Evolutionary conservation across 2,797 vertebrate species (phyloP).

Genomic region (Hoplostethus atlanticus): DNA sequence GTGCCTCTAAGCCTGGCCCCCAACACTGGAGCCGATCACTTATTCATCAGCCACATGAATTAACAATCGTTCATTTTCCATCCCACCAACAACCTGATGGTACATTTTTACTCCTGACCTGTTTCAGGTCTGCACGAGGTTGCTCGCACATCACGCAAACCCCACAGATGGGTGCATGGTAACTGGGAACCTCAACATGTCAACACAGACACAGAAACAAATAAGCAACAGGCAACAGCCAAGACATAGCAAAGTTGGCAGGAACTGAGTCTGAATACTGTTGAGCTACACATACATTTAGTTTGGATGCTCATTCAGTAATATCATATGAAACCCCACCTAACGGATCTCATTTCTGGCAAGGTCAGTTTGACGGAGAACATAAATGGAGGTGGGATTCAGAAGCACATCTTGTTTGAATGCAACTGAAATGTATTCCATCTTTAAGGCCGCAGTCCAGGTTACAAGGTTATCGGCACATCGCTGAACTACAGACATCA

Average conservation of each 20-base stretch:
- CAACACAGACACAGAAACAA: slow-evolving; percentile 5
- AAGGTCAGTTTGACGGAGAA: background rate
- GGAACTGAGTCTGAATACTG: background rate
- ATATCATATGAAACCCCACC: background rate
- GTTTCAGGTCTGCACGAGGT: slow-evolving; percentile 51
- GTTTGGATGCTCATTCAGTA: background rate
- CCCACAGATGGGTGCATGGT: slow-evolving; percentile 8
- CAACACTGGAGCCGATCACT: slow-evolving; percentile 69
- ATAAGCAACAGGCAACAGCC: slow-evolving; percentile 19
- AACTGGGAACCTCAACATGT: slow-evolving; percentile 20
- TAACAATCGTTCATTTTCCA: slow-evolving; percentile 78
- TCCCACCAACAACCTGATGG: slow-evolving; percentile 73
- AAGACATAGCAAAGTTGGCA: background rate
- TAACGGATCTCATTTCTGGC: background rate
- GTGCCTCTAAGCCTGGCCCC: slow-evolving; percentile 74
- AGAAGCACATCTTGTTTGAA: background rate
- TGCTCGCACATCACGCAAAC: slow-evolving; percentile 44
- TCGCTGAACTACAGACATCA: slow-evolving; percentile 1
- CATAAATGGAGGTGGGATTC: background rate
- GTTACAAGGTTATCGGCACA: slow-evolving; percentile 13
- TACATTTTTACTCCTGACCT: slow-evolving; percentile 67
- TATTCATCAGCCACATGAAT: slow-evolving; percentile 81
- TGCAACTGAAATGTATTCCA: background rate
- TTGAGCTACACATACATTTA: background rate
- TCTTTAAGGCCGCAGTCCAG: background rate